Evolutionary conservation across 2,888 invertebrate species (phyloP), one percentile per base, ranked within the genome.

Genomic region (Alcis repandata): DNA sequence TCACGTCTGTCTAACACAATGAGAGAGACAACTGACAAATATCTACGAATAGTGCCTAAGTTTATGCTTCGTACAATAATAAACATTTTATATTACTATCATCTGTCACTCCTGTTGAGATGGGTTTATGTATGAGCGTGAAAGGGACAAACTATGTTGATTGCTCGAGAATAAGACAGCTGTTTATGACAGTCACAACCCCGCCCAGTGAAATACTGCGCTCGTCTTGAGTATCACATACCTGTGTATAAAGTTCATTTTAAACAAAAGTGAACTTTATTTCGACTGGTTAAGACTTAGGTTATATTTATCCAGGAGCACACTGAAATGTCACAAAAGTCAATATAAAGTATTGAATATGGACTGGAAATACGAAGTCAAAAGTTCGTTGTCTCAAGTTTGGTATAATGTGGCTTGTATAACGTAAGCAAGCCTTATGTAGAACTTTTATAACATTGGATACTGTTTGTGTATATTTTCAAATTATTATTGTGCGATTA

Each of bases 341-440:
- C 27, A 27, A 27, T 27, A 27, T n/a, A n/a, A n/a, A n/a, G n/a
- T n/a, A n/a, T 8, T 11, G 36, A n/a, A 43, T 43, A 19, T 17
- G 10, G 38, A 45, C 19, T 36, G 36, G n/a, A 45, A 20, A 6
- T 45, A 45, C 13, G 4, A 7, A 45, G n/a, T 41, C 13, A 49
- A 13, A 48, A 22, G 10, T 19, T 45, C 17, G 17, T n/a, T n/a
- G 46, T 52, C 20, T 45, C 27, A 54, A 48, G 7, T 45, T 36
- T 46, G 20, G 22, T 6, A 48, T 36, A 20, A 56, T 65, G 65
- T 65, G 65, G 56, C 51, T 65, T 60, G 59, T n/a, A 53, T 52
- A 60, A 56, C 36, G 20, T 60, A 65, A 60, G 56, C 56, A 33
- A 60, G 60, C 65, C 60, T 65, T 65, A 54, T 58, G 57, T 57